Evolutionary conservation across 2,888 invertebrate species (phyloP).

Genomic region (Eilema sororculum): DNA sequence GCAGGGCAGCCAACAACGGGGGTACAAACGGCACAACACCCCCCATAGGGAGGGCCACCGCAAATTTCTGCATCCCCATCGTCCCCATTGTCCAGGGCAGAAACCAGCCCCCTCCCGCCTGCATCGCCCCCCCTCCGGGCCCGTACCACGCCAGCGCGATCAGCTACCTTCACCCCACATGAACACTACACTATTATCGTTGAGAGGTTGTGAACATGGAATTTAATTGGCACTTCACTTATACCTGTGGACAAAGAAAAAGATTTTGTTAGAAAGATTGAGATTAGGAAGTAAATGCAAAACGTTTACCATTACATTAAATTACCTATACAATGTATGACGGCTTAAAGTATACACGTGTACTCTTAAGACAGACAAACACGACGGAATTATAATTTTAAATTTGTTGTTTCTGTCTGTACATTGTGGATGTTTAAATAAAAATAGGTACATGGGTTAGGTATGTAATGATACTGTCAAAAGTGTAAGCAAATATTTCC

Average conservation of each 20-base stretch:
- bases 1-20: slow-evolving; percentile 78
- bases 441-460: too few species aligned
- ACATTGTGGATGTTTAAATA: too few species aligned
- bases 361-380: too few species aligned
- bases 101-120: slow-evolving; percentile 83
- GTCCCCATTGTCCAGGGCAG: slow-evolving; percentile 84
- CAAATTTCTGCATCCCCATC: slow-evolving; percentile 84
- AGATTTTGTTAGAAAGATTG: background rate
- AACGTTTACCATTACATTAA: too few species aligned
- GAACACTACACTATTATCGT: slow-evolving; percentile 65
- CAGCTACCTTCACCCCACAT: slow-evolving; percentile 71
- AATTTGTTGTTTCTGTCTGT: too few species aligned
- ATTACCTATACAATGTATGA: too few species aligned
- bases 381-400: too few species aligned
- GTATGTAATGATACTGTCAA: too few species aligned
- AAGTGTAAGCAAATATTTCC: too few species aligned
- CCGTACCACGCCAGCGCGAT: slow-evolving; percentile 86
- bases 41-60: slow-evolving; percentile 83
- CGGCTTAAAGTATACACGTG: too few species aligned
- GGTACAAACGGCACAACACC: slow-evolving; percentile 80
- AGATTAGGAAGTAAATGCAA: too few species aligned
- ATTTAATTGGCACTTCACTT: slow-evolving; percentile 65
- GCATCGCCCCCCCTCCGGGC: slow-evolving; percentile 79
- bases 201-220: slow-evolving; percentile 46
- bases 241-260: slow-evolving; percentile 75